These are phyloP conservation scores for Cylloceria caligata DNA, from an alignment of 2,888 invertebrate species.

Conservation along the genomic window DNA sequence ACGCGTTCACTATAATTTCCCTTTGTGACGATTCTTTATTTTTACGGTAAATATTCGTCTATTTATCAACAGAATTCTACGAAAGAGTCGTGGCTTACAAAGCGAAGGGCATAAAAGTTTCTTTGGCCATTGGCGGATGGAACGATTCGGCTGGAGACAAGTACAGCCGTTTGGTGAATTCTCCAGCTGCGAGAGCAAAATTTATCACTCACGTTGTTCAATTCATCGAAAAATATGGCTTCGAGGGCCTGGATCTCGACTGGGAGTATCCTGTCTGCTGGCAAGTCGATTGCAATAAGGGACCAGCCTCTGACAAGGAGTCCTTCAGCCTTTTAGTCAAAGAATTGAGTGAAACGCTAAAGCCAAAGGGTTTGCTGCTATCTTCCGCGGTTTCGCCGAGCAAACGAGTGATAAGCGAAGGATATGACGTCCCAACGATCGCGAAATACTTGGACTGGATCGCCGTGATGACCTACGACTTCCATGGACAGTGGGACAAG, in stretches of 20 bases:
- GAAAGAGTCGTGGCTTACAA: slow-evolving; percentile 92
- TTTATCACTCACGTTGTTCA: slow-evolving; percentile 91
- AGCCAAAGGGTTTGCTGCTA: slow-evolving; percentile 89
- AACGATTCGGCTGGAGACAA: slow-evolving; percentile 97
- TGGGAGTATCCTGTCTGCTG: slow-evolving; percentile 98
- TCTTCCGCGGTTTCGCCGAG: slow-evolving; percentile 95
- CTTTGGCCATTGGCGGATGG: slow-evolving; percentile 97
- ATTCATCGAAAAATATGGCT: slow-evolving; percentile 92
- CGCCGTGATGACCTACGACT: slow-evolving; percentile 96
- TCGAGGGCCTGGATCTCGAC: slow-evolving; percentile 96
- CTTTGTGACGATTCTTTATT: neutral
- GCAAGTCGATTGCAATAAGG: slow-evolving; percentile 94
- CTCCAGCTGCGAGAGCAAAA: slow-evolving; percentile 88
- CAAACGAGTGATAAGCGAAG: slow-evolving; percentile 92
- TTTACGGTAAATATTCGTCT: neutral
- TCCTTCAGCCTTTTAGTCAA: slow-evolving; percentile 91
- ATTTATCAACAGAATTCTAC: slow-evolving; percentile 89
- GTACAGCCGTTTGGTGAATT: slow-evolving; percentile 93
- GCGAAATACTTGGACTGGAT: slow-evolving; percentile 94
- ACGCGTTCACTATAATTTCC: neutral
- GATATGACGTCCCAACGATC: slow-evolving; percentile 92
- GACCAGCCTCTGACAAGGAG: slow-evolving; percentile 92
- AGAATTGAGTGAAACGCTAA: slow-evolving; percentile 90
- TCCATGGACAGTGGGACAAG: slow-evolving; percentile 96
- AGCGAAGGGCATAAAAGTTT: slow-evolving; percentile 90